These are phyloP conservation scores for Epiperipatus broadwayi DNA, from an alignment of 2,888 invertebrate genomes.

Conservation along the genomic window DNA sequence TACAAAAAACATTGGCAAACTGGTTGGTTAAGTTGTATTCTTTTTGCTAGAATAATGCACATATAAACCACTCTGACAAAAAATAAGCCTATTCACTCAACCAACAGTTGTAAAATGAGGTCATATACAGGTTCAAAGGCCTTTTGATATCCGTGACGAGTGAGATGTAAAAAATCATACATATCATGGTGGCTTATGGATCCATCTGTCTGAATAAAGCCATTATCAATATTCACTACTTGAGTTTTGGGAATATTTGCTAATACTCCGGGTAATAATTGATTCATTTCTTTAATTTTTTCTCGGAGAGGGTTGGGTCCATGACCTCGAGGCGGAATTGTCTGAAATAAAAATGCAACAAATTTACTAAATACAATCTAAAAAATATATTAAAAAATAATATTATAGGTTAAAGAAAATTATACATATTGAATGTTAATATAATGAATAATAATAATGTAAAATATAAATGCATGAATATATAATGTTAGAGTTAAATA, in stretches of 20 bases:
- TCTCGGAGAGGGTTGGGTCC: constrained; percentile 59
- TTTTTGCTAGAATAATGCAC: too few species aligned
- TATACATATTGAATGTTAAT: too few species aligned
- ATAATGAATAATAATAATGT: too few species aligned
- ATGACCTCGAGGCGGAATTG: constrained; percentile 67
- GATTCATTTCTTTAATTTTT: constrained; percentile 54
- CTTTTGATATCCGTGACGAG: constrained; percentile 64
- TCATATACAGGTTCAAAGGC: constrained; percentile 68
- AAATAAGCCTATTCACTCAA: too few species aligned
- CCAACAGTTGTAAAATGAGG: constrained; percentile 51
- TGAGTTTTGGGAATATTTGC: constrained; percentile 42
- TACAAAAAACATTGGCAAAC: too few species aligned
- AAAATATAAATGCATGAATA: too few species aligned
- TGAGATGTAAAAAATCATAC: constrained; percentile 74
- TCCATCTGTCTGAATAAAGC: constrained; percentile 44
- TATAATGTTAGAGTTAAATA: too few species aligned
- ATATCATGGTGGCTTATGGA: constrained; percentile 71
- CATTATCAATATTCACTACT: constrained; percentile 56
- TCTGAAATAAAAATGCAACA: constrained; percentile 41
- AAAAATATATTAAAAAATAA: too few species aligned
- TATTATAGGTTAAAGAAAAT: too few species aligned
- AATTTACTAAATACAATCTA: neutral
- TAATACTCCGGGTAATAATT: constrained; percentile 44
- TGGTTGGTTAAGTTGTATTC: too few species aligned
- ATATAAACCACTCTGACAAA: too few species aligned